Percentiles rank a stretch among this genome's conserved stretches.
Conservation (phyloP, 2,888 invertebrate genomes). For the Nesidiocoris tenuis region DNA sequence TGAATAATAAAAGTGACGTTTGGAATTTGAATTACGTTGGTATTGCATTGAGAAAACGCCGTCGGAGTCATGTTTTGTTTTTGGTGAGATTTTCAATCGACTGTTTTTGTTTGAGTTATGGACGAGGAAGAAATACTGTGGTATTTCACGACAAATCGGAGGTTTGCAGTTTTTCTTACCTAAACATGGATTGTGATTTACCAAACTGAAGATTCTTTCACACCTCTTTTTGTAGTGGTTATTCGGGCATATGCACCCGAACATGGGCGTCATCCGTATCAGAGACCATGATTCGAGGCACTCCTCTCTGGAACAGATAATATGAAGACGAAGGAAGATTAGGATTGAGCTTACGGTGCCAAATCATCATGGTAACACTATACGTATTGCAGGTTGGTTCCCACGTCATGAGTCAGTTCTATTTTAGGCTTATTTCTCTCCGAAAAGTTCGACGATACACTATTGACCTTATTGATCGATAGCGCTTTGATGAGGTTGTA, state of each 20-base stretch:
- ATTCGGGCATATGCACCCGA: constrained; percentile 90
- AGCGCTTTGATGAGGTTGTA: no score
- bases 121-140: not conserved
- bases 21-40: no score
- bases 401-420: no score
- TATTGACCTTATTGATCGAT: no score
- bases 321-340: no score
- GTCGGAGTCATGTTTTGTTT: no score
- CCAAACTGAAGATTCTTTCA: constrained; percentile 82
- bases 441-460: no score
- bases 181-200: constrained; percentile 91
- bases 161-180: constrained; percentile 66
- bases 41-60: not conserved
- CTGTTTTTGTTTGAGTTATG: not conserved
- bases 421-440: no score
- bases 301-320: constrained; percentile 64
- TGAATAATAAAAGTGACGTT: constrained; percentile 11
- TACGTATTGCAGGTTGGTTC: no score
- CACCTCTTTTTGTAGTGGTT: constrained; percentile 85
- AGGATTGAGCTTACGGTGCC: no score
- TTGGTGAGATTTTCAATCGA: not conserved
- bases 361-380: no score
- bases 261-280: constrained; percentile 81
- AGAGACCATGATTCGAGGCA: constrained; percentile 88
- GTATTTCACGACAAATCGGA: not conserved